Evolutionary conservation across 2,797 vertebrate species (phyloP).

Genomic region (Pelodytes ibericus): DNA sequence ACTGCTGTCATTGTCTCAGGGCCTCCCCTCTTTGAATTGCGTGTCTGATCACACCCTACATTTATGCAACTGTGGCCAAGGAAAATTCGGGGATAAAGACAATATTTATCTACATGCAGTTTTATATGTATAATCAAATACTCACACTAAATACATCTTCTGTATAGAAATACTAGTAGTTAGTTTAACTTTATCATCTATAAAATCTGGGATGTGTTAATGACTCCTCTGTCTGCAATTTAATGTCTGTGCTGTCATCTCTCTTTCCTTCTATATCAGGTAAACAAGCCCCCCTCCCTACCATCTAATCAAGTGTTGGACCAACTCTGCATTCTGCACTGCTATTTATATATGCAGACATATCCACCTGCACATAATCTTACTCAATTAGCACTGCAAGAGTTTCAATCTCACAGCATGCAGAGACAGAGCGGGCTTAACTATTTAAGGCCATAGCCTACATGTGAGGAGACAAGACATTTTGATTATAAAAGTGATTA

Average conservation of each 20-base stretch:
- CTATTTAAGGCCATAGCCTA: neutral
- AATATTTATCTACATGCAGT: too few relatives aligned
- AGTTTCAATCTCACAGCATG: conserved; percentile 21
- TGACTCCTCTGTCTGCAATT: conserved; percentile 4
- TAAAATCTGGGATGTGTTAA: conserved; percentile 22
- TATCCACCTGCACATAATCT: conserved; percentile 48
- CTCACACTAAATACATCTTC: too few relatives aligned
- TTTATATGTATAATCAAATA: too few relatives aligned
- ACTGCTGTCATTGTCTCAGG: too few relatives aligned
- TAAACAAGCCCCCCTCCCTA: conserved; percentile 32
- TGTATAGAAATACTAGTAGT: conserved; percentile 8
- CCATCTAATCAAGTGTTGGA: conserved; percentile 37
- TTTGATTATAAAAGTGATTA: too few relatives aligned
- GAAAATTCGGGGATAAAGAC: too few relatives aligned
- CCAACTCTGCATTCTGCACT: conserved; percentile 25
- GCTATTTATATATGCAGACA: conserved; percentile 43
- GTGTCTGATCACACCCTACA: too few relatives aligned
- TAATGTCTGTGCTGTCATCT: conserved; percentile 24
- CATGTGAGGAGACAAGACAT: too few relatives aligned
- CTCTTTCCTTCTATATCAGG: conserved; percentile 8
- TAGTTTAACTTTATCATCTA: conserved; percentile 27
- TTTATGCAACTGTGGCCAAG: too few relatives aligned
- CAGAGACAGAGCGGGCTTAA: conserved; percentile 6
- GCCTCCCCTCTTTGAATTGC: too few relatives aligned
- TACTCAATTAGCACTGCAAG: conserved; percentile 29